These are phyloP conservation scores for Andrena minutula DNA, from an alignment of 2,888 invertebrate species.

Conservation along the genomic window DNA sequence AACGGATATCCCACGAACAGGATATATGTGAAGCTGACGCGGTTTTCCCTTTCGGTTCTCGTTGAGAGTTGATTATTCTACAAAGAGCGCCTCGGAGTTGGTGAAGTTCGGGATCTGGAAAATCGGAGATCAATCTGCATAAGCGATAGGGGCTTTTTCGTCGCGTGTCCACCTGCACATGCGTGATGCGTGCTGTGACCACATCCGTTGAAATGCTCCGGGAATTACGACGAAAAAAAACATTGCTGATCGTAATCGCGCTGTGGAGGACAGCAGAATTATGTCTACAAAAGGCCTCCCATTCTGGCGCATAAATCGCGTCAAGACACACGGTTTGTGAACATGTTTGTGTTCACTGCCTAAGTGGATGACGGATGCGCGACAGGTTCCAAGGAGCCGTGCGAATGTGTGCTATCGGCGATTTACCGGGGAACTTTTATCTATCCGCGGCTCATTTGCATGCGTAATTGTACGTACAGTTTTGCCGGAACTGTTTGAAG, in stretches of 20 bases:
- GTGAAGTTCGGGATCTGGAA: too few species aligned
- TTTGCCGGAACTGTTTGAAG: neutral
- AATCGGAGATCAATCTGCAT: too few species aligned
- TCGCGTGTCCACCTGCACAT: slow-evolving; percentile 21
- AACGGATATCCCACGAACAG: too few species aligned
- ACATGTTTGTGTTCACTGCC: slow-evolving; percentile 15
- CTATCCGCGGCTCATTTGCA: slow-evolving; percentile 26
- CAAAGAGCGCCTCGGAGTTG: too few species aligned
- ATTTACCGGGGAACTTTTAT: slow-evolving; percentile 40
- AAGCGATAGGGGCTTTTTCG: neutral
- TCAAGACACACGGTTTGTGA: neutral
- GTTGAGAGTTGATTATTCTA: too few species aligned
- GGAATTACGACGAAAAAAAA: slow-evolving; percentile 25
- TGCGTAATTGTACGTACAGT: slow-evolving; percentile 20
- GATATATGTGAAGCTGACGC: too few species aligned
- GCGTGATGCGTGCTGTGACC: neutral
- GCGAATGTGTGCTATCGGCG: slow-evolving; percentile 39
- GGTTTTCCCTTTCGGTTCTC: too few species aligned
- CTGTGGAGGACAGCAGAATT: neutral
- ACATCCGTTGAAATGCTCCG: slow-evolving; percentile 8
- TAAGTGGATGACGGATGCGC: slow-evolving; percentile 6
- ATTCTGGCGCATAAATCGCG: slow-evolving; percentile 8
- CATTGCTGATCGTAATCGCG: slow-evolving; percentile 18
- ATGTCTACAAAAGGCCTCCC: slow-evolving; percentile 34
- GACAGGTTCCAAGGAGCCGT: slow-evolving; percentile 30